Conservation (phyloP, 2,797 vertebrate species). For the Malacoraja senta region DNA sequence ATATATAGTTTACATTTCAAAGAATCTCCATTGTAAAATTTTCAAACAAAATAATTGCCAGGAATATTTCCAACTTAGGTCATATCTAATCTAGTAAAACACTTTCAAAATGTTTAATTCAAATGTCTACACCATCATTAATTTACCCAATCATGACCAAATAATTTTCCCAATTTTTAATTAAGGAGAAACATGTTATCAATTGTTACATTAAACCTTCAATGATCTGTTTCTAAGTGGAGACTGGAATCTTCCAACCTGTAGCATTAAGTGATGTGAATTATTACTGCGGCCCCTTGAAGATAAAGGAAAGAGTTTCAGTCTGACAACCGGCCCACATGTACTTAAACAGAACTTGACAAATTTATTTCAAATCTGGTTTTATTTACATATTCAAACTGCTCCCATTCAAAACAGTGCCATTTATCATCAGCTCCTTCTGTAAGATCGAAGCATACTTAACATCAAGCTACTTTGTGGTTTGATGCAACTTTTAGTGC, state of each 20-base stretch:
- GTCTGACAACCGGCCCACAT: not conserved
- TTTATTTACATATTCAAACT: not conserved
- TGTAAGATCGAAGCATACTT: not conserved
- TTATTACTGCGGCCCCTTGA: not conserved
- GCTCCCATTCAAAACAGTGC: not conserved
- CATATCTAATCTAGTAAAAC: not conserved
- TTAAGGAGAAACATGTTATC: not conserved
- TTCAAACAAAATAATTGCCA: not conserved
- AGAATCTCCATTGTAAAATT: not conserved
- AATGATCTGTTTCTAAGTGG: not conserved
- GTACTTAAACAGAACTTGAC: not conserved
- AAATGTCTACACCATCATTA: not conserved
- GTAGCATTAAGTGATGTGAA: not conserved
- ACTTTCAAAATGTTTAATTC: not conserved
- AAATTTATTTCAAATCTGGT: not conserved
- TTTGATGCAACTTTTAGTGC: not conserved
- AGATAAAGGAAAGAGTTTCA: not conserved
- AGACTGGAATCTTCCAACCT: not conserved
- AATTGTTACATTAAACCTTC: not conserved
- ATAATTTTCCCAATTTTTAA: not conserved
- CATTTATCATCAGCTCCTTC: not conserved
- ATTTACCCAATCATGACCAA: not conserved
- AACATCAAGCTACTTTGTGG: not conserved
- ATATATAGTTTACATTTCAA: not conserved
- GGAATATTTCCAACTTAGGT: not conserved